Percentiles rank a stretch among this genome's conserved stretches.
phyloP scores from a whole-genome alignment of 2,797 vertebrate genomes.

The Myoxocephalus aenaeus region DNA sequence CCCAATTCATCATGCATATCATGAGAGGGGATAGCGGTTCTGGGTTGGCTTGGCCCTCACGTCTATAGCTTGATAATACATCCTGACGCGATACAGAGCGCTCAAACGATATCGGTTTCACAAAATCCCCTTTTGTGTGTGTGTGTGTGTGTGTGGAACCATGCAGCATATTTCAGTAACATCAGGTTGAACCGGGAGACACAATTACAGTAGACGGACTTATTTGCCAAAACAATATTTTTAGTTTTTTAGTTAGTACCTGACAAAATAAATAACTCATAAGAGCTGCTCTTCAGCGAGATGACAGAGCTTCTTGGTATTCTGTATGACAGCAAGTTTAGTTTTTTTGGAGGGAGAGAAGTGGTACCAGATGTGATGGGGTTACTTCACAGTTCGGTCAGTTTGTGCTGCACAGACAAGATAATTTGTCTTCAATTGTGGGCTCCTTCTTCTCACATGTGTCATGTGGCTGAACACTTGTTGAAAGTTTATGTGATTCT shows the following conservation, averaged over 20 bases:
- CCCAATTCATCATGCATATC: slow-evolving; percentile 30
- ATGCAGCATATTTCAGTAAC: slow-evolving; percentile 52
- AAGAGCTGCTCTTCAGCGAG: slow-evolving; percentile 39
- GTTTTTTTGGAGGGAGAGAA: slow-evolving; percentile 66
- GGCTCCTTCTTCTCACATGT: slow-evolving; percentile 67
- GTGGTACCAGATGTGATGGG: slow-evolving; percentile 75
- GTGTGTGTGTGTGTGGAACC: slow-evolving; percentile 15
- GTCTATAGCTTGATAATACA: slow-evolving; percentile 27
- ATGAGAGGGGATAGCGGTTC: slow-evolving; percentile 23
- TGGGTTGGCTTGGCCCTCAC: slow-evolving; percentile 25
- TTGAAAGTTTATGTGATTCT: slow-evolving; percentile 56
- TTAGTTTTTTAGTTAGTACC: slow-evolving; percentile 39
- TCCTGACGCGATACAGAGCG: slow-evolving; percentile 41
- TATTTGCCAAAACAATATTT: slow-evolving; percentile 64
- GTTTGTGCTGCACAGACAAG: slow-evolving; percentile 64
- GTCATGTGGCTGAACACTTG: slow-evolving; percentile 58
- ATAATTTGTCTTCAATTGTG: slow-evolving; percentile 78
- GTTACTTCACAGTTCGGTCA: slow-evolving; percentile 65
- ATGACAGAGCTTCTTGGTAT: slow-evolving; percentile 62
- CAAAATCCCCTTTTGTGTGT: slow-evolving; percentile 21
- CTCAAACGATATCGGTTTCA: slow-evolving; percentile 59
- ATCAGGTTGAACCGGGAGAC: slow-evolving; percentile 42
- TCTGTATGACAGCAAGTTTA: slow-evolving; percentile 71
- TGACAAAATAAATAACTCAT: slow-evolving; percentile 55
- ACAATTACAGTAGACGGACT: slow-evolving; percentile 44